These are phyloP conservation scores for Pedetes capensis DNA, from an alignment of 2,113 vertebrate genomes.

Conservation along the genomic window DNA sequence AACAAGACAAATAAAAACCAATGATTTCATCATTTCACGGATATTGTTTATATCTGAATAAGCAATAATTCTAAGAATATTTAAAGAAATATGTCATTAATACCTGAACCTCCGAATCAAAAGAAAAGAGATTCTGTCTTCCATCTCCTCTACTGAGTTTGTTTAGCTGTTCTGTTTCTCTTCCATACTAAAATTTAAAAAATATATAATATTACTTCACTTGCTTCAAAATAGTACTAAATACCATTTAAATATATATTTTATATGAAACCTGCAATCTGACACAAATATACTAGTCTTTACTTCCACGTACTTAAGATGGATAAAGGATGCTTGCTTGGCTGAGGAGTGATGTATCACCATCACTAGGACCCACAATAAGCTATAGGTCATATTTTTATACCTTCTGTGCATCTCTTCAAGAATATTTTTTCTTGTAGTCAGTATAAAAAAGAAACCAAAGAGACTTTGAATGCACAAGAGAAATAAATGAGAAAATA, in stretches of 20 bases:
- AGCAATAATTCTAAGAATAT: conserved; percentile 21
- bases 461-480: neutral
- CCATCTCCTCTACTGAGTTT: conserved; percentile 95
- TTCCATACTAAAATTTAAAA: conserved; percentile 88
- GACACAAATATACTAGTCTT: neutral
- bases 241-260: neutral
- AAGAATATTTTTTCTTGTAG: neutral
- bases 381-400: neutral
- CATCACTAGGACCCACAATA: neutral
- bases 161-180: conserved; percentile 97
- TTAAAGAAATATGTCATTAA: conserved; percentile 38
- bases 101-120: conserved; percentile 97
- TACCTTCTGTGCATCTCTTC: neutral
- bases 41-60: neutral
- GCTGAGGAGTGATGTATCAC: neutral
- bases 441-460: conserved; percentile 11
- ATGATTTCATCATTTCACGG: conserved; percentile 10
- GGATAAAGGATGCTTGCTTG: neutral
- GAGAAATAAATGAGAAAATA: conserved; percentile 24
- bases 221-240: conserved; percentile 42
- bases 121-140: conserved; percentile 94
- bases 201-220: neutral
- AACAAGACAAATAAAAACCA: conserved; percentile 20
- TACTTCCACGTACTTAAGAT: neutral
- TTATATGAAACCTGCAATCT: neutral